Percentiles rank a stretch among this genome's conserved stretches.
Evolutionary conservation across 2,888 invertebrate species (phyloP).

Genomic region (Protophormia terraenovae): DNA sequence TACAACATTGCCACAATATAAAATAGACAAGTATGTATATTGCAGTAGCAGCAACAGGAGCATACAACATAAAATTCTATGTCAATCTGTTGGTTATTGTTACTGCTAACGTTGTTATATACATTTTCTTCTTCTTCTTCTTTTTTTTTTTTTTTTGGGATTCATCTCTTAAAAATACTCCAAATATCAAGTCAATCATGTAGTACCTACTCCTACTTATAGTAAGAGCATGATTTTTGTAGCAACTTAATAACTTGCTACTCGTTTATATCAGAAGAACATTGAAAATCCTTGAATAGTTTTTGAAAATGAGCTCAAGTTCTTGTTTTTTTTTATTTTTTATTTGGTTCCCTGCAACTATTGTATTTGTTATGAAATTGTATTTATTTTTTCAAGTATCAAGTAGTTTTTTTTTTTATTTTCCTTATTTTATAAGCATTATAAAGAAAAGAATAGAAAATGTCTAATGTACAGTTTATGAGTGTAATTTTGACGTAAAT

Average conservation of each 20-base stretch:
- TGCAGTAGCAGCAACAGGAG: neutral
- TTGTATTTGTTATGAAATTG: neutral
- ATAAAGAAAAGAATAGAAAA: neutral
- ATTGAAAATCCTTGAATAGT: conserved; percentile 40
- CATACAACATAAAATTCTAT: conserved; percentile 6
- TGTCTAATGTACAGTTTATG: conserved; percentile 27
- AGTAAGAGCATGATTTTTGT: conserved; percentile 8
- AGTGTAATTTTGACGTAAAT: conserved; percentile 27
- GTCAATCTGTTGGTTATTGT: neutral
- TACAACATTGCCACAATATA: neutral
- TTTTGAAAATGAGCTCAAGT: neutral
- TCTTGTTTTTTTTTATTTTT: neutral
- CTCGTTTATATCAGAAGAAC: conserved; percentile 5
- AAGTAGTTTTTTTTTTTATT: neutral
- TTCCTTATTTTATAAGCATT: neutral
- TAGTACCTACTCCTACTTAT: neutral
- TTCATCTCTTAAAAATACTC: neutral
- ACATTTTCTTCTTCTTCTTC: too few species aligned
- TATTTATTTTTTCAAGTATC: neutral
- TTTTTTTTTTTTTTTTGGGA: neutral
- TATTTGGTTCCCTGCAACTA: neutral
- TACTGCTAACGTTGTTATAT: neutral
- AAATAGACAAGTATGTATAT: neutral
- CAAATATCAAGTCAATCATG: conserved; percentile 1
- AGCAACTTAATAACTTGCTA: conserved; percentile 3